Conservation (phyloP, 2,113 vertebrate species). For the Eolophus roseicapilla region DNA sequence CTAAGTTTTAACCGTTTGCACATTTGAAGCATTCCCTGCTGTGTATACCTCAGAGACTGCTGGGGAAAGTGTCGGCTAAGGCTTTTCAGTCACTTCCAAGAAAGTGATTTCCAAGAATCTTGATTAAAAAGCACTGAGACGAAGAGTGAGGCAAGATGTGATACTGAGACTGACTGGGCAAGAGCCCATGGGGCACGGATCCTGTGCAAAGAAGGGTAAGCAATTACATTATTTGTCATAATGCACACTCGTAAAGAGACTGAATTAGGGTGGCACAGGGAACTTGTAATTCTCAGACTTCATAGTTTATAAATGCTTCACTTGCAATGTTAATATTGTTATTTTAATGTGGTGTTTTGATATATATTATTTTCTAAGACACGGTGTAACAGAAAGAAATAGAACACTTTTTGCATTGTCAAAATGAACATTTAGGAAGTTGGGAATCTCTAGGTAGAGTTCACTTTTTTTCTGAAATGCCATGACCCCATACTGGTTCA, state of each 20-base stretch:
- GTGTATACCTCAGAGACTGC: not conserved
- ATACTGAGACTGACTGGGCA: not conserved
- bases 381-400: not conserved
- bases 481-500: not conserved
- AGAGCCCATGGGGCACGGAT: not conserved
- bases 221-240: slow-evolving; percentile 4
- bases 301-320: not conserved
- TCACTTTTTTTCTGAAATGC: not conserved
- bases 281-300: not conserved
- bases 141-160: not conserved
- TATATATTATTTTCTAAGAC: not conserved
- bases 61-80: not conserved
- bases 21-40: not conserved
- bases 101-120: slow-evolving; percentile 32
- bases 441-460: not conserved
- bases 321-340: not conserved
- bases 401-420: not conserved
- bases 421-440: not conserved
- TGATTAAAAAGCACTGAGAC: not conserved
- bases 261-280: not conserved
- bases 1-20: not conserved
- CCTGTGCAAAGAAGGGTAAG: not conserved
- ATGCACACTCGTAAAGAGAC: not conserved
- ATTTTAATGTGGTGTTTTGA: not conserved
- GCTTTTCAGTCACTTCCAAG: not conserved